Conservation (phyloP, 1,140 invertebrate genomes). For the Lordiphosa stackelbergi region DNA sequence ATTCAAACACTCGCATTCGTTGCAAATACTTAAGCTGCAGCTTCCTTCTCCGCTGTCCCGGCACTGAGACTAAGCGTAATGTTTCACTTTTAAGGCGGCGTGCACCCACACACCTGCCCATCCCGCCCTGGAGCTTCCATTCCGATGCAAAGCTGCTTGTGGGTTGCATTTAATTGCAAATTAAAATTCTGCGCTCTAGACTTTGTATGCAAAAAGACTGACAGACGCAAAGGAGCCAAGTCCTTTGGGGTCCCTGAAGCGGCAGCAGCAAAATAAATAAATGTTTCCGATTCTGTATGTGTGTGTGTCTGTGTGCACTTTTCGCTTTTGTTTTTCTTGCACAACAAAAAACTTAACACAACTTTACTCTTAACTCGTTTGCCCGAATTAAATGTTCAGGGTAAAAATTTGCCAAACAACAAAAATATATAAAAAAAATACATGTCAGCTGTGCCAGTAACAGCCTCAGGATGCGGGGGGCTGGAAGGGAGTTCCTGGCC, state of each 20-base stretch:
- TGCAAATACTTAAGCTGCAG: slow-evolving; percentile 71
- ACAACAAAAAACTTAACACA: slow-evolving; percentile 69
- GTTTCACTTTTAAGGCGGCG: slow-evolving; percentile 48
- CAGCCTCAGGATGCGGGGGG: slow-evolving; percentile 32
- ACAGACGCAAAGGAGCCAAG: slow-evolving; percentile 44
- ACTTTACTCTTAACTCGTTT: slow-evolving; percentile 75
- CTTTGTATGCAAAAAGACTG: slow-evolving; percentile 68
- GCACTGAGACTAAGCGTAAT: slow-evolving; percentile 52
- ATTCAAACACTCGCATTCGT: slow-evolving; percentile 73
- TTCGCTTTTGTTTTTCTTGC: slow-evolving; percentile 65
- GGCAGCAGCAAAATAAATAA: slow-evolving; percentile 68
- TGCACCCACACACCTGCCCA: slow-evolving; percentile 18
- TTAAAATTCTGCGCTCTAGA: slow-evolving; percentile 75
- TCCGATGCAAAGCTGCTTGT: slow-evolving; percentile 72
- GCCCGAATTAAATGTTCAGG: slow-evolving; percentile 70
- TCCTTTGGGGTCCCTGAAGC: slow-evolving; percentile 43
- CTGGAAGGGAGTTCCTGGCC: slow-evolving; percentile 17
- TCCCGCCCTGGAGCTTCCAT: slow-evolving; percentile 39
- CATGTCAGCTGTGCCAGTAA: slow-evolving; percentile 64
- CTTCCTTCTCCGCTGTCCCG: slow-evolving; percentile 6
- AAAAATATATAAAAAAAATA: slow-evolving; percentile 21
- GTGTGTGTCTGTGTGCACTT: slow-evolving; percentile 38
- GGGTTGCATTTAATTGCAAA: slow-evolving; percentile 75
- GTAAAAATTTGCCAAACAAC: slow-evolving; percentile 58
- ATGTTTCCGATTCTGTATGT: slow-evolving; percentile 46